Percentiles rank a stretch among this genome's conserved stretches.
These are phyloP conservation scores for Oreamnos americanus DNA, from an alignment of 2,113 vertebrate species.

Conservation along the genomic window DNA sequence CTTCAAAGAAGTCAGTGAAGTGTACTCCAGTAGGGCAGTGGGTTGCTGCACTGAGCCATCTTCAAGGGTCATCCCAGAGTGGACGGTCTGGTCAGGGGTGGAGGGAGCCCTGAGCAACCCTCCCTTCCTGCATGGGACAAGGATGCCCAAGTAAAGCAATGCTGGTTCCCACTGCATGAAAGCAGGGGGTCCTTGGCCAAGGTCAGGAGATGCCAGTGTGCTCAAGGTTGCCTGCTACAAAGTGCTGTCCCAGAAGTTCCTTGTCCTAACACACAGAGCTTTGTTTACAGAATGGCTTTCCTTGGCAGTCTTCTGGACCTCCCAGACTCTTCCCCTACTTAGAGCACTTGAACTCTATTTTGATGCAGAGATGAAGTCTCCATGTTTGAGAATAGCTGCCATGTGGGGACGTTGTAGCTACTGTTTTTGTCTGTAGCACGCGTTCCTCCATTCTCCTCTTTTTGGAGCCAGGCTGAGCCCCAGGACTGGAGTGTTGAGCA, in stretches of 20 bases:
- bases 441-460: neutral
- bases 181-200: neutral
- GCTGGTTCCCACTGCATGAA: neutral
- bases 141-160: neutral
- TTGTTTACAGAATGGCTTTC: constrained; percentile 32
- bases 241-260: neutral
- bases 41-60: neutral
- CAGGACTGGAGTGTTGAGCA: neutral
- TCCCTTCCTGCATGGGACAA: neutral
- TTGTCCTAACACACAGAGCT: neutral
- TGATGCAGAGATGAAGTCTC: constrained; percentile 26
- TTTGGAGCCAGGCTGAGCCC: neutral
- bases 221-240: neutral
- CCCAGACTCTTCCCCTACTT: neutral
- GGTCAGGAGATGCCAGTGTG: neutral
- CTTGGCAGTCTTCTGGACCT: constrained; percentile 12
- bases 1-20: neutral
- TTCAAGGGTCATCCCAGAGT: neutral
- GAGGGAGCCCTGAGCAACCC: neutral
- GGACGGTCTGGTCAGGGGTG: neutral
- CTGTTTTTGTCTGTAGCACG: neutral
- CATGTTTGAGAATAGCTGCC: constrained; percentile 46
- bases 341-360: constrained; percentile 39
- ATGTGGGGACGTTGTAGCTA: neutral
- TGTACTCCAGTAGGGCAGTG: neutral